A percentile compares a stretch with the other conserved stretches of the same genome.
phyloP scores from a whole-genome alignment of 2,888 invertebrate genomes.

The Lepidochrysops patricia region DNA sequence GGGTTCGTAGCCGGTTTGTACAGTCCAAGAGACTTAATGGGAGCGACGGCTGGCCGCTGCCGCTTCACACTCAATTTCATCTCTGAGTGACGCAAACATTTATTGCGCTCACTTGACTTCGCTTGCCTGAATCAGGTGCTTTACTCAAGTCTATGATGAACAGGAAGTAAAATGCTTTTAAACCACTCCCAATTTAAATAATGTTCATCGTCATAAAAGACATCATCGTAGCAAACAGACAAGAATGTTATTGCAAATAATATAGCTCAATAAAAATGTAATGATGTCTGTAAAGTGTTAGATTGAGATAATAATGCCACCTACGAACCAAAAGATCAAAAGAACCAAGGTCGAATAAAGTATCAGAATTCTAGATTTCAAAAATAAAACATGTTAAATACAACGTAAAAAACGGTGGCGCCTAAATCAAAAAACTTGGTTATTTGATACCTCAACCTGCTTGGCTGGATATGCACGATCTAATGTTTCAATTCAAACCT shows the following conservation, averaged over 20 bases:
- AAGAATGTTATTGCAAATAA: not conserved
- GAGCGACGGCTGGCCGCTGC: slow-evolving; percentile 72
- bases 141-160: slow-evolving; percentile 26
- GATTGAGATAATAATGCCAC: not conserved
- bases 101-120: slow-evolving; percentile 59
- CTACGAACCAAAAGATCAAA: not conserved
- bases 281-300: not conserved
- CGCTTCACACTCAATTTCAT: slow-evolving; percentile 74
- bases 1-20: slow-evolving; percentile 59
- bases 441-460: slow-evolving; percentile 40
- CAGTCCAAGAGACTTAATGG: slow-evolving; percentile 67
- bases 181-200: too few relatives aligned
- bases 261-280: not conserved
- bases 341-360: not conserved
- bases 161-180: slow-evolving; percentile 15
- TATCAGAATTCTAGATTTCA: slow-evolving; percentile 5
- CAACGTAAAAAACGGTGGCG: slow-evolving; percentile 43
- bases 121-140: slow-evolving; percentile 44
- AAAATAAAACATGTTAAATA: slow-evolving; percentile 10
- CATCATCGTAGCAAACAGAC: not conserved
- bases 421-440: slow-evolving; percentile 39
- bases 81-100: slow-evolving; percentile 73
- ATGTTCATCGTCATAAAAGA: not conserved
- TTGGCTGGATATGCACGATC: slow-evolving; percentile 24
- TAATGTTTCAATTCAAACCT: slow-evolving; percentile 42